Evolutionary conservation across 2,113 vertebrate genomes (phyloP).

Genomic region (Eulacestoma nigropectus): DNA sequence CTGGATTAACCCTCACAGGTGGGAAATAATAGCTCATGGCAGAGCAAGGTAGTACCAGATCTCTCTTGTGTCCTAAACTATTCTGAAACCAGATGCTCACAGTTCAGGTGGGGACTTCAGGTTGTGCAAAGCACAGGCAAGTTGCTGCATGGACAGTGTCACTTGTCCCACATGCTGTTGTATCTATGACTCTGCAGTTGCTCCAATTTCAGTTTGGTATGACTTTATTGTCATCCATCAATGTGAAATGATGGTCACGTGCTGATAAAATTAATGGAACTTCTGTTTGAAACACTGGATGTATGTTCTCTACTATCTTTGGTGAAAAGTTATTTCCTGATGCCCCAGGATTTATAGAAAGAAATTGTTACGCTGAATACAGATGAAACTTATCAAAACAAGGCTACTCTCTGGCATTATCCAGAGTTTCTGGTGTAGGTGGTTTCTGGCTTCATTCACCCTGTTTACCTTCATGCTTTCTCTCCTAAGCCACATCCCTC

Average conservation of each 20-base stretch:
- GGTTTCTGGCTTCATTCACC: background rate
- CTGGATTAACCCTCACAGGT: background rate
- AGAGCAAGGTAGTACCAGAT: background rate
- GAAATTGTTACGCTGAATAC: background rate
- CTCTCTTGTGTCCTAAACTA: background rate
- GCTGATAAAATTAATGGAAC: background rate
- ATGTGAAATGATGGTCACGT: accelerated
- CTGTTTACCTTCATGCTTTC: background rate
- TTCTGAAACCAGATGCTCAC: background rate
- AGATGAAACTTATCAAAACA: background rate
- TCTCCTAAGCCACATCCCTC: background rate
- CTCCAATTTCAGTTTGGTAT: background rate
- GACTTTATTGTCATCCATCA: background rate
- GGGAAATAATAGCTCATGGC: background rate
- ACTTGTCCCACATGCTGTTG: background rate
- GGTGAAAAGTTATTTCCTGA: background rate
- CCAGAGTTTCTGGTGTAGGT: background rate
- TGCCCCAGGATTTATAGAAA: background rate
- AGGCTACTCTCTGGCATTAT: background rate
- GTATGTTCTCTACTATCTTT: background rate
- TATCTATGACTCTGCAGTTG: background rate
- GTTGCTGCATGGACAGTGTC: background rate
- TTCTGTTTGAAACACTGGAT: background rate
- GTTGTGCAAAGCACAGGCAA: background rate
- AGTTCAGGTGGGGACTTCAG: background rate